Evolutionary conservation across 2,888 invertebrate genomes (phyloP).

Genomic region (Odontocerum albicorne): DNA sequence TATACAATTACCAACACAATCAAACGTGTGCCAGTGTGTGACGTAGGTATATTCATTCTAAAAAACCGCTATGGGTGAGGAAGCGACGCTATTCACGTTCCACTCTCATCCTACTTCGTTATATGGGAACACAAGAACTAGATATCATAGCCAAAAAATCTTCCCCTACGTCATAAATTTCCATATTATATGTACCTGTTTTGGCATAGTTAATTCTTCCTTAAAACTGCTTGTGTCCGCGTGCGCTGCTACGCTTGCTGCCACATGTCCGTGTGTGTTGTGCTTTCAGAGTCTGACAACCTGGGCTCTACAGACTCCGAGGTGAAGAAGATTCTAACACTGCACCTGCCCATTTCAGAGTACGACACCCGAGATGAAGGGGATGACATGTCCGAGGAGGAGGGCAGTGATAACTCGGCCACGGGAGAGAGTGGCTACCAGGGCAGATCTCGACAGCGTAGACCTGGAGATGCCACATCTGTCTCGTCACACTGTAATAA

Average conservation of each 20-base stretch:
- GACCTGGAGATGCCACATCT: conserved; percentile 39
- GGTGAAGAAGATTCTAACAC: conserved; percentile 90
- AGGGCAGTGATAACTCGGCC: conserved; percentile 60
- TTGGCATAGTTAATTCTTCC: too few species aligned
- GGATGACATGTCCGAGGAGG: conserved; percentile 74
- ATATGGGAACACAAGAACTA: too few species aligned
- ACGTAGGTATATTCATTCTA: too few species aligned
- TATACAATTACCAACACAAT: too few species aligned
- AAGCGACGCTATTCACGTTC: too few species aligned
- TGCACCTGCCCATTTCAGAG: conserved; percentile 92
- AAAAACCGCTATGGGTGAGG: too few species aligned
- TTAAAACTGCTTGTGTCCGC: neutral
- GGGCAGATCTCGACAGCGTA: conserved; percentile 47
- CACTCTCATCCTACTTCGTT: too few species aligned
- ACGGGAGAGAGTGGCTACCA: conserved; percentile 42
- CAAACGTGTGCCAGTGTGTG: too few species aligned
- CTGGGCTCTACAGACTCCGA: conserved; percentile 94
- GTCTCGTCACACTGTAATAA: conserved; percentile 34
- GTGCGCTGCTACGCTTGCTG: conserved; percentile 32
- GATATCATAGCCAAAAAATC: too few species aligned
- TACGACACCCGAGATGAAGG: conserved; percentile 83
- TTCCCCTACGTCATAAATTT: too few species aligned
- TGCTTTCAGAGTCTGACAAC: conserved; percentile 84
- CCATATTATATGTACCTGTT: too few species aligned
- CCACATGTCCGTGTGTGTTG: conserved; percentile 24